phyloP scores from a whole-genome alignment of 2,113 vertebrate species.

The Carassius auratus region DNA sequence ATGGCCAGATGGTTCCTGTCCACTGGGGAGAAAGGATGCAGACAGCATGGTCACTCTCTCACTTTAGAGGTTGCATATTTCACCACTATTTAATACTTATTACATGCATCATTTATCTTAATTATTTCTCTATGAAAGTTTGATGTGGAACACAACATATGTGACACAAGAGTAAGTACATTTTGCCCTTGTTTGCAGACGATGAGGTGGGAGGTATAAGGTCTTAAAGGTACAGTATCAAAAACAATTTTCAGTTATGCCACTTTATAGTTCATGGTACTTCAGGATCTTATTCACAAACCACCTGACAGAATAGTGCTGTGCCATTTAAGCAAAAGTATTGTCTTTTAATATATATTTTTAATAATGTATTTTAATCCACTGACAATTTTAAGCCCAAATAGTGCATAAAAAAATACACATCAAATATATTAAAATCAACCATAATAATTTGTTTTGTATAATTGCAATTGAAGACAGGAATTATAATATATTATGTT shows the following conservation, averaged over 20 bases:
- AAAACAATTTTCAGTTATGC: not conserved
- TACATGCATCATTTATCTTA: slow-evolving; percentile 84
- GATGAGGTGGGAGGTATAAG: not conserved
- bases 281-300: not conserved
- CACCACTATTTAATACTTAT: slow-evolving; percentile 79
- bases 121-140: slow-evolving; percentile 82
- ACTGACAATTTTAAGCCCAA: too few relatives aligned
- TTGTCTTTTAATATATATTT: too few relatives aligned
- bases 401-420: too few relatives aligned
- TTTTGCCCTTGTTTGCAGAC: slow-evolving; percentile 75
- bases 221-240: not conserved
- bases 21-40: slow-evolving; percentile 75
- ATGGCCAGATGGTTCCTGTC: slow-evolving; percentile 79
- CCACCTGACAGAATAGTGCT: not conserved
- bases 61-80: slow-evolving; percentile 80
- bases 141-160: slow-evolving; percentile 76
- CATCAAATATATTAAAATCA: too few relatives aligned
- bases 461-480: too few relatives aligned
- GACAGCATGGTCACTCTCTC: slow-evolving; percentile 75
- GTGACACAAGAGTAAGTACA: slow-evolving; percentile 75
- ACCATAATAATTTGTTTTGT: too few relatives aligned
- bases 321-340: not conserved
- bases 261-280: not conserved
- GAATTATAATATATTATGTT: too few relatives aligned
- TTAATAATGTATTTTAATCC: too few relatives aligned